Evolutionary conservation across 2,113 vertebrate species (phyloP), one percentile per base, ranked within the genome.

Genomic region (Alethe diademata): DNA sequence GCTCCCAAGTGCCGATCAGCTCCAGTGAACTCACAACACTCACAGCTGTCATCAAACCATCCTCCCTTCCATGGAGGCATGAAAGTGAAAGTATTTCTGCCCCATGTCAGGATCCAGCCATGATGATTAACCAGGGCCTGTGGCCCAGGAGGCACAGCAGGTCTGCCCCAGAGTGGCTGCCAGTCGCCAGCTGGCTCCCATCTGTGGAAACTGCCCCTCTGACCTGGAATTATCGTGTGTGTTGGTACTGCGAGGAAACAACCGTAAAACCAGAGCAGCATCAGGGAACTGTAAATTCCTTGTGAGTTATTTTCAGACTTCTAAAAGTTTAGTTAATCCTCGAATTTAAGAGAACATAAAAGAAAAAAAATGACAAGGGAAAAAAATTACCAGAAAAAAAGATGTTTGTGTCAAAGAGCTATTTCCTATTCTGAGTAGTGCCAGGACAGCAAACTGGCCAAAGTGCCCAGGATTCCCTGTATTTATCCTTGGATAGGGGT

Each of bases 181-280:
- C 78, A 72, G 45, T 48, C 35, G 28, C 88, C 76, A 90, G 93
- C 88, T 91, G 89, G 84, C 96, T 84, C 90, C 86, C 94, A 92
- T 81, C 94, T 13, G 25, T 73, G 90, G 94, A 84, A 90, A 90
- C 56, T 66, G 94, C 70, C 90, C 91, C 67, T 84, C 90, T 90
- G 94, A 80, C 95, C 88, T 91, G 82, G 88, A 97, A 90, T 94
- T 96, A 96, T 85, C 57, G 17, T 84, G 45, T 92, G 48, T 73
- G 92, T 78, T 94, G 90, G 81, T 94, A 95, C 79, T 78, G 93
- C 96, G 92, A 97, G 88, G 87, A 95, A 98, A 97, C 92, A 94
- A 94, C 89, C 85, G 54, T 90, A 92, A 96, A 97, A 78, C 64
- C 96, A 92, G 94, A 96, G 93, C 86, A 94, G 92, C 97, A 95